phyloP scores from a whole-genome alignment of 2,113 vertebrate genomes.

The Stegostoma tigrinum region DNA sequence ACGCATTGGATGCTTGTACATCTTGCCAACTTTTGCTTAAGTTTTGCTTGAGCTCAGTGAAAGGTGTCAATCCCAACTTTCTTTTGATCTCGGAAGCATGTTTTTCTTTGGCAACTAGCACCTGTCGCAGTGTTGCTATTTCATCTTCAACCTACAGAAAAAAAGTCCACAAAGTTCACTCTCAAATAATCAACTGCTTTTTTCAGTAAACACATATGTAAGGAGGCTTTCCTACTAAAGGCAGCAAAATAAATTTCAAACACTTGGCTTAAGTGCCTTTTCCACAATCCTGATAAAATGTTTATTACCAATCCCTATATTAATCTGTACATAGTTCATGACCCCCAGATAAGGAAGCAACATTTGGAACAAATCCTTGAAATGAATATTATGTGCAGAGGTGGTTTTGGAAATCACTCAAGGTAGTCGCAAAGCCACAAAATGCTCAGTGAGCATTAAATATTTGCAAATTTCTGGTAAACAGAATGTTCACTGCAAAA shows the following conservation, averaged over 20 bases:
- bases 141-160: conserved; percentile 84
- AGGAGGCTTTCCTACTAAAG: not conserved
- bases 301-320: not conserved
- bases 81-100: conserved; percentile 82
- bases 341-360: not conserved
- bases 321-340: not conserved
- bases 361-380: not conserved
- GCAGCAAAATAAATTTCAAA: not conserved
- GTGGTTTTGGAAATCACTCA: not conserved
- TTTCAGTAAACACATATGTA: no score
- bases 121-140: conserved; percentile 85
- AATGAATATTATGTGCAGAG: not conserved
- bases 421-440: not conserved
- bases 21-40: conserved; percentile 85
- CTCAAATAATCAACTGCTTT: not conserved
- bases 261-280: not conserved
- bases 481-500: not conserved
- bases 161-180: not conserved
- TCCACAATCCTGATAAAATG: not conserved
- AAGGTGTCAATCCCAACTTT: conserved; percentile 79
- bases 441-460: not conserved
- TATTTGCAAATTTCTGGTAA: not conserved
- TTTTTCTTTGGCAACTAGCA: conserved; percentile 86
- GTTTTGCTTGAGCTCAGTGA: conserved; percentile 82
- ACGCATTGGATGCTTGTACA: conserved; percentile 88